phyloP scores from a whole-genome alignment of 2,888 invertebrate genomes.

The Drosophila robusta region DNA sequence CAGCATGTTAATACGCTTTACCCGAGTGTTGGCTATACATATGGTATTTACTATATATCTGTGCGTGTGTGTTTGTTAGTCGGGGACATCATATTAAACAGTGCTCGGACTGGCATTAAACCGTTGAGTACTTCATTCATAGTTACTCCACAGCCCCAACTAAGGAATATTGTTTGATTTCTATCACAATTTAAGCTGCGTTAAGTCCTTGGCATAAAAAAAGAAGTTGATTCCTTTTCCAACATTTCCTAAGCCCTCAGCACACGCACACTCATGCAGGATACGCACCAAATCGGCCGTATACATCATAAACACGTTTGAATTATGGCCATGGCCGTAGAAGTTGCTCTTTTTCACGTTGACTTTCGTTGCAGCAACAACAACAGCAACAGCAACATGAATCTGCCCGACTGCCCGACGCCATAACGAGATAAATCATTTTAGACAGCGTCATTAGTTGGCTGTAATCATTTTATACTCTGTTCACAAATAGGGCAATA shows the following conservation, averaged over 20 bases:
- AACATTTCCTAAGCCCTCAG: not conserved
- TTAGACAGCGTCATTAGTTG: slow-evolving; percentile 82
- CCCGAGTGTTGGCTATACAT: slow-evolving; percentile 5
- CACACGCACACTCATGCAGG: slow-evolving; percentile 3
- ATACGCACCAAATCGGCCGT: slow-evolving; percentile 65
- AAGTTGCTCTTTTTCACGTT: slow-evolving; percentile 67
- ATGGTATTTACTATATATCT: slow-evolving; percentile 6
- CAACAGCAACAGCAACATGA: slow-evolving; percentile 20
- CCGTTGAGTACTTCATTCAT: slow-evolving; percentile 41
- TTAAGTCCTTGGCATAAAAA: slow-evolving; percentile 9
- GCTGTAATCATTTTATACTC: slow-evolving; percentile 75
- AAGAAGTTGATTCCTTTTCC: not conserved
- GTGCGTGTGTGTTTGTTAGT: not conserved
- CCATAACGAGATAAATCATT: slow-evolving; percentile 82
- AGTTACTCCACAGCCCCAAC: slow-evolving; percentile 17
- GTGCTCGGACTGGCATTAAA: slow-evolving; percentile 45
- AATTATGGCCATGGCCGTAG: slow-evolving; percentile 64
- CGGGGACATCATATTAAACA: slow-evolving; percentile 46
- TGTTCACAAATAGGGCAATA: slow-evolving; percentile 5
- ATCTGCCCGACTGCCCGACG: slow-evolving; percentile 43
- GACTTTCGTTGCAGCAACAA: slow-evolving; percentile 70
- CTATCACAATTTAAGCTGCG: slow-evolving; percentile 38
- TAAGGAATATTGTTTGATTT: slow-evolving; percentile 21
- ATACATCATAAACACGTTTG: slow-evolving; percentile 79
- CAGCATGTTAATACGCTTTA: slow-evolving; percentile 56